These are phyloP conservation scores for Lasioglossum malachurum DNA, from an alignment of 2,888 invertebrate species.

Conservation along the genomic window DNA sequence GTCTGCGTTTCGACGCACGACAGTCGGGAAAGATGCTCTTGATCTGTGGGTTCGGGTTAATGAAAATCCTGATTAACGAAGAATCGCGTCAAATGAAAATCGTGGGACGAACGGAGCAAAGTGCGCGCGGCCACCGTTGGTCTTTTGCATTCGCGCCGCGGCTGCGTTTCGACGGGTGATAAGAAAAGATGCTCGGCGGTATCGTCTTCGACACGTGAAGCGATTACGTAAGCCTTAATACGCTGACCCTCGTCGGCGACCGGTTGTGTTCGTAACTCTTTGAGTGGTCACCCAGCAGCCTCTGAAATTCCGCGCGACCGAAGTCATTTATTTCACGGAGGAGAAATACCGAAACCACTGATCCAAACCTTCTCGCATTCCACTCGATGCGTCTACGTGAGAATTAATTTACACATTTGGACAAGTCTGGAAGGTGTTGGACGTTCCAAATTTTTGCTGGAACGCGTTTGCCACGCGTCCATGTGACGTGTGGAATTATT, in stretches of 20 bases:
- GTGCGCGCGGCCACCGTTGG: neutral
- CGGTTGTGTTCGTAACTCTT: constrained; percentile 38
- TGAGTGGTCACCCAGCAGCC: neutral
- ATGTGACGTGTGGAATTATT: neutral
- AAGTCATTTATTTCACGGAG: neutral
- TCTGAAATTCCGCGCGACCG: neutral
- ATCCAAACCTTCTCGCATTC: neutral
- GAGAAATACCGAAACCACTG: neutral
- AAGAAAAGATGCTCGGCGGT: constrained; percentile 31
- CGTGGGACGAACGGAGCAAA: neutral
- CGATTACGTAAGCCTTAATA: constrained; percentile 56
- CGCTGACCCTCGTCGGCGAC: constrained; percentile 47
- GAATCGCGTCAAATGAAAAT: neutral
- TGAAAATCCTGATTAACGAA: neutral
- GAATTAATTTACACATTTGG: too few species aligned
- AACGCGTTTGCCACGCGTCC: neutral
- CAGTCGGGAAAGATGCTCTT: constrained; percentile 27
- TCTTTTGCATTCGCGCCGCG: neutral
- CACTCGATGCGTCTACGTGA: too few species aligned
- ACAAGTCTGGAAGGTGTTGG: neutral
- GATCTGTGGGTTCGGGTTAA: neutral
- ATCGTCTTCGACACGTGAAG: constrained; percentile 51
- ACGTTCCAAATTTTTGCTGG: constrained; percentile 12
- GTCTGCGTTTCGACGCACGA: neutral
- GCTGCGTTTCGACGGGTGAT: constrained; percentile 26